Evolutionary conservation across 2,113 vertebrate genomes (phyloP).

Genomic region (Sterrhoptilus dennistouni): DNA sequence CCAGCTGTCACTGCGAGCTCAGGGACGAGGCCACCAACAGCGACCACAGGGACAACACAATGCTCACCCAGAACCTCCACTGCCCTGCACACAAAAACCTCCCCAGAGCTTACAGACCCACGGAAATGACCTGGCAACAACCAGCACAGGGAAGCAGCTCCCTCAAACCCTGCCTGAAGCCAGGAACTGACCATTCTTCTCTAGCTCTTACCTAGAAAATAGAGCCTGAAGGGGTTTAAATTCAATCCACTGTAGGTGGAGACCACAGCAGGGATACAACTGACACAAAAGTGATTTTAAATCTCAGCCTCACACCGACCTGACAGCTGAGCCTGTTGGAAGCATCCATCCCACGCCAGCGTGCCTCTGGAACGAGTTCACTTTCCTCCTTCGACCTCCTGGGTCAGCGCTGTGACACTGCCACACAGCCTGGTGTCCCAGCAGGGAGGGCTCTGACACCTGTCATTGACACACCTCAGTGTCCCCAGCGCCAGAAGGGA

Average conservation of each 20-base stretch:
- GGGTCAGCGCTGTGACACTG: background rate
- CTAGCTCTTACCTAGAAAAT: background rate
- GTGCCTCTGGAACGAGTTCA: background rate
- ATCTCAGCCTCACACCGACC: background rate
- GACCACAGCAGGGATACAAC: background rate
- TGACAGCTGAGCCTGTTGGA: background rate
- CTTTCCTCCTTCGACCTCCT: background rate
- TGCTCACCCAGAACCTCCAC: fast-evolving
- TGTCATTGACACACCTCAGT: background rate
- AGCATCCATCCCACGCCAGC: background rate
- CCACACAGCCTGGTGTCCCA: background rate
- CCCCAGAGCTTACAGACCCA: background rate
- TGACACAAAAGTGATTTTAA: background rate
- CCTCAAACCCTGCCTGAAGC: background rate
- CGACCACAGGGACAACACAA: fast-evolving
- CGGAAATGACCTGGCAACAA: background rate
- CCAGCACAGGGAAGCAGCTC: background rate
- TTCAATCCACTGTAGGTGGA: background rate
- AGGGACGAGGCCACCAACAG: background rate
- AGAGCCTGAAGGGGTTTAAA: background rate
- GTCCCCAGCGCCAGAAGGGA: background rate
- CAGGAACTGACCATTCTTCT: background rate
- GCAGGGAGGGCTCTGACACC: background rate
- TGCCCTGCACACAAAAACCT: background rate
- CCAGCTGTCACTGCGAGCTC: background rate